Evolutionary conservation across 2,113 vertebrate species (phyloP).

Genomic region (Tor tambroides): DNA sequence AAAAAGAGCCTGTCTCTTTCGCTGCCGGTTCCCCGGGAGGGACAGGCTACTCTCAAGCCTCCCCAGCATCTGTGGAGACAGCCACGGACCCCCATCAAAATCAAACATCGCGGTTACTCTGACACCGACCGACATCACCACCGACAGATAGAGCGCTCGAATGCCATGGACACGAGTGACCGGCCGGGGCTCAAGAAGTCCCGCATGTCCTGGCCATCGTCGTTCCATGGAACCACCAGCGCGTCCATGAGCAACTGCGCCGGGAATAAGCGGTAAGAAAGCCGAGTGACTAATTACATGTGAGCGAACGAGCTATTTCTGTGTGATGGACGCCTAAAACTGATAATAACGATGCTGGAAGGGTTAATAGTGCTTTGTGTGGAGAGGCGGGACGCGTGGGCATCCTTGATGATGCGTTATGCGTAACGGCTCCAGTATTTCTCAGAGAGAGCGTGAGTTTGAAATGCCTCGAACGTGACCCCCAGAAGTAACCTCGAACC

Average conservation of each 20-base stretch:
- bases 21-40: slow-evolving; percentile 88
- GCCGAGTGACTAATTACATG: slow-evolving; percentile 19
- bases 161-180: slow-evolving; percentile 92
- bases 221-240: slow-evolving; percentile 87
- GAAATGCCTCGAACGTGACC: slow-evolving; percentile 57
- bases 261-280: slow-evolving; percentile 78
- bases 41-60: slow-evolving; percentile 85
- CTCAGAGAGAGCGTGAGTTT: slow-evolving; percentile 67
- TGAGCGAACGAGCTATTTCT: slow-evolving; percentile 49
- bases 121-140: slow-evolving; percentile 83
- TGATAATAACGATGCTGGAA: slow-evolving; percentile 66
- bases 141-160: slow-evolving; percentile 90
- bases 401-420: slow-evolving; percentile 68
- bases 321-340: slow-evolving; percentile 59
- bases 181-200: slow-evolving; percentile 89
- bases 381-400: slow-evolving; percentile 75
- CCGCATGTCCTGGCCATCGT: slow-evolving; percentile 96
- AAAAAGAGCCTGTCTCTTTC: slow-evolving; percentile 90
- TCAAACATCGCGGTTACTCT: slow-evolving; percentile 83
- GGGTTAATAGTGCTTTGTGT: slow-evolving; percentile 73
- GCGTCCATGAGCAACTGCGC: slow-evolving; percentile 78
- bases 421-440: slow-evolving; percentile 57
- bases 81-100: slow-evolving; percentile 87
- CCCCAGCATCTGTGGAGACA: slow-evolving; percentile 93
- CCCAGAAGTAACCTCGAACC: slow-evolving; percentile 66